Percentiles rank a stretch among this genome's conserved stretches.
phyloP scores from a whole-genome alignment of 1,140 invertebrate species.

The Augochlora pura region DNA sequence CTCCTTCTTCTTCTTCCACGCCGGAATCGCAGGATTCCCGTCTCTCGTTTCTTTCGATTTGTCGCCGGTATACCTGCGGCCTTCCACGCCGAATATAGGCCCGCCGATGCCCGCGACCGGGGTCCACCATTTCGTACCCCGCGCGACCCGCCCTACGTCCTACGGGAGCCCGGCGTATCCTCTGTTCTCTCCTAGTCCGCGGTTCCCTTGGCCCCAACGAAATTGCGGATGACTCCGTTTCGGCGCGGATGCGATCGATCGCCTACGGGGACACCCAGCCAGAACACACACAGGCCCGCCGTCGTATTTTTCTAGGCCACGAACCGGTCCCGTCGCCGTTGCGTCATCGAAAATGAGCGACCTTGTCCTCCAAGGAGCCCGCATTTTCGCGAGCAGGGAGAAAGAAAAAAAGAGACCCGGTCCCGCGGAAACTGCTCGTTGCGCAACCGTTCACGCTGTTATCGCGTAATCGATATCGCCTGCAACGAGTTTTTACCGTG shows the following conservation, averaged over 20 bases:
- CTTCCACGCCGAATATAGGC: constrained; percentile 13
- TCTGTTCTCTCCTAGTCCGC: no score
- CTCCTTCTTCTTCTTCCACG: not conserved
- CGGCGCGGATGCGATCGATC: not conserved
- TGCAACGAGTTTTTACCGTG: not conserved
- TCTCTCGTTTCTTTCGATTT: constrained; percentile 29
- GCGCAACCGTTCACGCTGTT: not conserved
- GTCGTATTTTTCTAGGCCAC: constrained; percentile 37
- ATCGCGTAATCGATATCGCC: not conserved
- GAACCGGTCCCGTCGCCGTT: not conserved
- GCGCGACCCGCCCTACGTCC: no score
- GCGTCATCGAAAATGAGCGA: not conserved
- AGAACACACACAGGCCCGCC: not conserved
- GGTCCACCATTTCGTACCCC: no score
- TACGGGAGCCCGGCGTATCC: no score
- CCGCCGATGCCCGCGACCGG: no score
- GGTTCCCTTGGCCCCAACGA: not conserved
- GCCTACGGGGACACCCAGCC: not conserved
- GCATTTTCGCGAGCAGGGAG: constrained; percentile 8
- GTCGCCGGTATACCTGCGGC: constrained; percentile 32
- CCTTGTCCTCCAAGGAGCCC: constrained; percentile 7
- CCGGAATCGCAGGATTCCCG: constrained; percentile 15
- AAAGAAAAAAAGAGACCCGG: no score
- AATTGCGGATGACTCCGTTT: constrained; percentile 29
- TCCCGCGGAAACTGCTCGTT: not conserved